Base-by-base conservation (phyloP, 1,140 invertebrate species). In the Melanaphis sacchari region DNA sequence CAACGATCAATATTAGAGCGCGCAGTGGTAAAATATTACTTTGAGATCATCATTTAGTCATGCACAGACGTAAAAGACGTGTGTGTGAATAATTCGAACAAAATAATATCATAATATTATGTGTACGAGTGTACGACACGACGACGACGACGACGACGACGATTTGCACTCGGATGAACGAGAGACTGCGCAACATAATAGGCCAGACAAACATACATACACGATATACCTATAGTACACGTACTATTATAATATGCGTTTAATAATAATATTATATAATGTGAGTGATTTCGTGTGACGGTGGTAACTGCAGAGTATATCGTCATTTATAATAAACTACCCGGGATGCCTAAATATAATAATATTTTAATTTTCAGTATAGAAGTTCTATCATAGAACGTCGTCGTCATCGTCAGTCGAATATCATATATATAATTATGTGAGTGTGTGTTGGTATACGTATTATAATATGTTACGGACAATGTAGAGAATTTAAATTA, bases 31-130 rank as follows among this genome's bases (percentile, higher is more conserved):
- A 76, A 76, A 76, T 76, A 76, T 76, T 76, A 76, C n/a, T 76
- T 76, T n/a, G 59, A 76, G 59, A 76, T 76, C 59, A 76, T 76
- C n/a, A 76, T 76, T 76, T 76, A 76, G 59, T 76, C 59, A 76
- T n/a, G 59, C 31, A n/a, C 59, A 76, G 31, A 76, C 59, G 59
- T 76, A 76, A 66, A n/a, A 11, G 59, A n/a, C 59, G 59, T 5
- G n/a, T 76, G 59, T 76, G 59, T n/a, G 59, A 76, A 76, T 76
- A 76, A 76, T 76, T 76, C 1, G 4, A n/a, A n/a, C n/a, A 76
- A 76, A 76, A 76, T 18, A 76, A 76, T 76, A 76, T 76, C n/a
- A 76, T 76, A 76, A n/a, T n/a, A 76, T 76, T n/a, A n/a, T n/a
- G n/a, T n/a, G n/a, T n/a, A n/a, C n/a, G n/a, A n/a, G 9, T n/a